These are phyloP conservation scores for Limnephilus lunatus DNA, from an alignment of 2,888 invertebrate species.

Conservation along the genomic window DNA sequence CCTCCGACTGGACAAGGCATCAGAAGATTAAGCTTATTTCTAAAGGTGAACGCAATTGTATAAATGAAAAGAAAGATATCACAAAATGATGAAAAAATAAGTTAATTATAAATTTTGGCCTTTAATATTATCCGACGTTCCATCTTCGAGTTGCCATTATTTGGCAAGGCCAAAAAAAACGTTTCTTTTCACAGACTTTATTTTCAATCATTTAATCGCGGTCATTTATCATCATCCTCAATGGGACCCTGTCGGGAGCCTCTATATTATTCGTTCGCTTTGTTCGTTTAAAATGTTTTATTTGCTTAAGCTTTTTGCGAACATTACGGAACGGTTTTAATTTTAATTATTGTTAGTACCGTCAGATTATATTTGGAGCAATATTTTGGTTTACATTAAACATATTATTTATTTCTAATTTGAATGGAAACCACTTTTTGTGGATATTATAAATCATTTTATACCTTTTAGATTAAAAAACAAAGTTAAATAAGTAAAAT, in stretches of 20 bases:
- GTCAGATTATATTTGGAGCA: neutral
- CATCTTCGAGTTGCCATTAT: neutral
- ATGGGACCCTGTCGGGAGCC: neutral
- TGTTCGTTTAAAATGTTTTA: neutral
- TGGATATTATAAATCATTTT: neutral
- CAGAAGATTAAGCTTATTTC: too few relatives aligned
- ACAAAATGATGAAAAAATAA: neutral
- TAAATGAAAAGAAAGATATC: too few relatives aligned
- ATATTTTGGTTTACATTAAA: neutral
- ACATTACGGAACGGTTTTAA: neutral
- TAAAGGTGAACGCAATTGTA: too few relatives aligned
- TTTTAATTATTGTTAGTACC: neutral
- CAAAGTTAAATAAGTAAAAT: neutral
- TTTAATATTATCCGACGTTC: neutral
- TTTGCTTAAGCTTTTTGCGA: neutral
- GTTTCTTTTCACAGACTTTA: neutral
- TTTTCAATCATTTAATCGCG: neutral
- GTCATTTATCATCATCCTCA: neutral
- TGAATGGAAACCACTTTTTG: neutral
- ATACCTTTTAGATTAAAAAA: neutral
- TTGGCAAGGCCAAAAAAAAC: neutral
- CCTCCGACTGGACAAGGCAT: too few relatives aligned
- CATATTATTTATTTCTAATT: neutral
- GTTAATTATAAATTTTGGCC: neutral
- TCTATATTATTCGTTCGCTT: neutral